Percentiles rank a stretch among this genome's conserved stretches.
These are phyloP conservation scores for Parnassius mnemosyne DNA, from an alignment of 2,888 invertebrate species.

Conservation along the genomic window DNA sequence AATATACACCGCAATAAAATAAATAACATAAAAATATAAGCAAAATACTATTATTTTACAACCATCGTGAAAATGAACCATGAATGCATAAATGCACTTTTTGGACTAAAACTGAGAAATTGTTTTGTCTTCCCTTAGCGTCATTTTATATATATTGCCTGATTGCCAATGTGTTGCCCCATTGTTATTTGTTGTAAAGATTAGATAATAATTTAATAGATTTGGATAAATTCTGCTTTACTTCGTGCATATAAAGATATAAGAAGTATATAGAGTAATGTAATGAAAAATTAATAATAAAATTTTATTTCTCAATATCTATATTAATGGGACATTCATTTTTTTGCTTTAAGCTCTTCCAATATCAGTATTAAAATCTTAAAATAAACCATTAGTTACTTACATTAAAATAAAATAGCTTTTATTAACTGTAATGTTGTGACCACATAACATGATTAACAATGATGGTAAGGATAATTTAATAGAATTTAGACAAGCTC, in stretches of 20 bases:
- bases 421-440: not conserved
- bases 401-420: not conserved
- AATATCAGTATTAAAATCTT: slow-evolving; percentile 18
- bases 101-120: not conserved
- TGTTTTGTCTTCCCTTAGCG: not conserved
- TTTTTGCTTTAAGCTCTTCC: slow-evolving; percentile 5
- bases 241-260: no score
- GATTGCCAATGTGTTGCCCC: not conserved
- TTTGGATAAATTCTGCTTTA: no score
- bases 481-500: slow-evolving; percentile 13
- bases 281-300: no score
- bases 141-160: slow-evolving; percentile 1
- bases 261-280: no score
- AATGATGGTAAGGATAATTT: not conserved
- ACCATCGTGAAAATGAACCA: no score
- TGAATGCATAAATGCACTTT: no score
- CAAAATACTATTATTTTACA: no score
- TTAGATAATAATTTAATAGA: no score
- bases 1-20: not conserved
- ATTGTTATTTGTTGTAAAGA: not conserved
- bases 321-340: no score
- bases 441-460: not conserved
- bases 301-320: no score
- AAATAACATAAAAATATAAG: no score
- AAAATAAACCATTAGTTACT: slow-evolving; percentile 2